Conservation (phyloP, 2,888 invertebrate genomes). For the Tachina grossa region DNA sequence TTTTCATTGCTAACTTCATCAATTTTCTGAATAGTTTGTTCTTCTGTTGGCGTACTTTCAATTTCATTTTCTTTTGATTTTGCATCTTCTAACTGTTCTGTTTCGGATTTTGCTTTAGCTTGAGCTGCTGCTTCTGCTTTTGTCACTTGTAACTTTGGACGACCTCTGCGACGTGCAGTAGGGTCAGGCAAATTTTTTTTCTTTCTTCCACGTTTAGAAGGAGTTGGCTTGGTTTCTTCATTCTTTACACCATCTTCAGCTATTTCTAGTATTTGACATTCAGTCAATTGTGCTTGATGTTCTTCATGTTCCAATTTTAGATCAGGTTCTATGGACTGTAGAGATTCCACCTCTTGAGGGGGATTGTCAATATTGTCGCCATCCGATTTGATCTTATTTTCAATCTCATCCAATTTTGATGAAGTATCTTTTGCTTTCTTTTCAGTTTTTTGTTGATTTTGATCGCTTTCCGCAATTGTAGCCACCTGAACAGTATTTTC, state of each 20-base stretch:
- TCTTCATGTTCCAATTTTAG: background rate
- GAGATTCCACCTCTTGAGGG: background rate
- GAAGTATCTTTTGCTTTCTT: background rate
- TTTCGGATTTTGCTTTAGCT: background rate
- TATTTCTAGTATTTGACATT: background rate
- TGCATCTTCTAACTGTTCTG: background rate
- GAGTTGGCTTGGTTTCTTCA: background rate
- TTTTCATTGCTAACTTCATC: background rate
- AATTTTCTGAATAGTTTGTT: background rate
- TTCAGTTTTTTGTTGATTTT: background rate
- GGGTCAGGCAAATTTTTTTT: background rate
- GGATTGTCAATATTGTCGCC: background rate
- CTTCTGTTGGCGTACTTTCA: background rate
- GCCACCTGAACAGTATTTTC: background rate
- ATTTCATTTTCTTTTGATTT: background rate
- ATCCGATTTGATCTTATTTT: background rate
- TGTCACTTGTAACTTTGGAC: constrained; percentile 16
- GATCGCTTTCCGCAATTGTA: background rate
- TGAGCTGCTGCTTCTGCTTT: background rate
- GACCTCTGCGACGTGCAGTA: constrained; percentile 26
- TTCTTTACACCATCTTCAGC: background rate
- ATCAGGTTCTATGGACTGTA: background rate
- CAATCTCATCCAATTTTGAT: background rate
- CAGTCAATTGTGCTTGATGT: background rate
- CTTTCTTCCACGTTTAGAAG: background rate